Base-by-base conservation (phyloP, 2,888 invertebrate species). In the Eupithecia exiguata region DNA sequence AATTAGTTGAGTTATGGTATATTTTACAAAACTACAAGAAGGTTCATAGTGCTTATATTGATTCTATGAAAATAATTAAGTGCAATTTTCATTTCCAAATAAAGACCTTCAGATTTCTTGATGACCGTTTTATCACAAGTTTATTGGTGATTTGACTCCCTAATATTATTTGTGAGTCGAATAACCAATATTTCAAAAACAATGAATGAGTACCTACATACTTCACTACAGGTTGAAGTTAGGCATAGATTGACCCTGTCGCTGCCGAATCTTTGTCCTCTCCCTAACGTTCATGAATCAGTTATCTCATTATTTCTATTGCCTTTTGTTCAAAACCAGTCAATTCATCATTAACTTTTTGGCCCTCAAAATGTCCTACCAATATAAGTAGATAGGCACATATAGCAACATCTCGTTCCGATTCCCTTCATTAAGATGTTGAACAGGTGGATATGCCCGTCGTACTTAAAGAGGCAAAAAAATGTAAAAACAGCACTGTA, bases 1-100 rank as follows among this genome's bases (percentile, higher is more conserved):
- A 62, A 74, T 70, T 46, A 58, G 66, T 73, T 63, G 36, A 25
- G n/a, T 16, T 68, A 49, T 30, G 70, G 61, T 70, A 21, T 36
- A 73, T 62, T 67, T 70, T 67, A 66, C 53, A 18, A 58, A 73
- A 46, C 38, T n/a, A 71, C 16, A 38, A 30, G 10, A 58, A 61
- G 46, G 43, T 67, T 71, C 30, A 71, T 62, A 3, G 1, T 35
- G 35, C 62, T 62, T 18, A 62, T 12, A 53, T 53, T 25, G 21
- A 21, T 53, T 25, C 21, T 21, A 25, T 5, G 35, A 35, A 35
- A 62, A 62, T 62, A 35, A 62, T 62, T 35, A 35, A 5, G 4
- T 30, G 62, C 2, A 35, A 35, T 16, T 5, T 30, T 35, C 12
- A 62, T 35, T 62, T 35, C 16, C 35, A 62, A 30, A 18, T 35